Percentiles rank a stretch among this genome's conserved stretches.
phyloP scores from a whole-genome alignment of 2,888 invertebrate species.

The Willowsia nigromaculata region DNA sequence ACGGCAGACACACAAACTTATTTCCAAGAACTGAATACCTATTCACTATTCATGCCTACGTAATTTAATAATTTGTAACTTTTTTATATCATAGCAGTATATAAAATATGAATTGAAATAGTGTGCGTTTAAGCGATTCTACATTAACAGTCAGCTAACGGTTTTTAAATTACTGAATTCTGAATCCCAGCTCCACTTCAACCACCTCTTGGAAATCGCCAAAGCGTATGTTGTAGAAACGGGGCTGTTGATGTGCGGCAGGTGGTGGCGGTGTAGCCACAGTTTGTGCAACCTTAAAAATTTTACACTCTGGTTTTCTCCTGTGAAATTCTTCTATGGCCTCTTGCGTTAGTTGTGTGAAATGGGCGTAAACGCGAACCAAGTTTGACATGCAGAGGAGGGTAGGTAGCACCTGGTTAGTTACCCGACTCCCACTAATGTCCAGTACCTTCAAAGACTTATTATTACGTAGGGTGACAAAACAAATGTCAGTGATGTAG shows the following conservation, averaged over 20 bases:
- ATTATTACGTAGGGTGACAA: constrained; percentile 67
- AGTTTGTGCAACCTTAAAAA: constrained; percentile 69
- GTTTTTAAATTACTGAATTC: constrained; percentile 8
- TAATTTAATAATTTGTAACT: background rate
- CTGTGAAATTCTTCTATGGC: constrained; percentile 73
- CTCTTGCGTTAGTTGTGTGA: constrained; percentile 72
- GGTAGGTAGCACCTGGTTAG: constrained; percentile 72
- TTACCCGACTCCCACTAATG: constrained; percentile 73
- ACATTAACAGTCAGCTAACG: background rate
- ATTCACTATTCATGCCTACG: background rate
- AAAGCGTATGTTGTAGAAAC: constrained; percentile 24
- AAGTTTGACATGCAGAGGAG: constrained; percentile 68
- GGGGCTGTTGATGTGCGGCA: constrained; percentile 43
- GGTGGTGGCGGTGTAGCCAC: constrained; percentile 66
- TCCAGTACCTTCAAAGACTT: constrained; percentile 72
- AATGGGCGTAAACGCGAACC: constrained; percentile 73
- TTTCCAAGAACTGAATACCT: constrained; percentile 16
- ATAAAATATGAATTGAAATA: constrained; percentile 52
- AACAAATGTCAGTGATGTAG: constrained; percentile 73
- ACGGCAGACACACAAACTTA: background rate
- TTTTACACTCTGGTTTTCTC: constrained; percentile 67
- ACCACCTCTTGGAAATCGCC: constrained; percentile 26
- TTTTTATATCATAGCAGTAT: background rate
- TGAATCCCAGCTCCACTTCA: constrained; percentile 33
- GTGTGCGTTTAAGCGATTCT: constrained; percentile 25